Base-by-base conservation (phyloP, 2,113 vertebrate species). In the Ibidorhyncha struthersii region DNA sequence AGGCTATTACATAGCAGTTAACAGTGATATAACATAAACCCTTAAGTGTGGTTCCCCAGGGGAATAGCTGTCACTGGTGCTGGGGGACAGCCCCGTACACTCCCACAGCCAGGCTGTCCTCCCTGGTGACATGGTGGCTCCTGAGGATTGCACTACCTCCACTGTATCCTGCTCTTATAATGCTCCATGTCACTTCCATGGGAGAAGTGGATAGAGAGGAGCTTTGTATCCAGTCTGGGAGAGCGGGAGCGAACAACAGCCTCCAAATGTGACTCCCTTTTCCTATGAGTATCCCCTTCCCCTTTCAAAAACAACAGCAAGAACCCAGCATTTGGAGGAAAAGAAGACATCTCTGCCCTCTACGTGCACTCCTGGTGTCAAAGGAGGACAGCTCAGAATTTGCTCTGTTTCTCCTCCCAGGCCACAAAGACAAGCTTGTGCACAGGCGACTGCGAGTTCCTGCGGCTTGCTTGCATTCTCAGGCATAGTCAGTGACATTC, bases 91-190 rank as follows among this genome's bases (percentile, higher is more conserved):
- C 41, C 63, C 34, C 2, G 0, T 21, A 87, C 32, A 22, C 52
- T 95, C 61, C 50, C 70, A 59, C 22, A 2, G 85, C 43, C 40
- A 56, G 50, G 30, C 67, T 95, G 76, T 80, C 49, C 21, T 86
- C 34, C 50, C 25, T 41, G 71, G 23, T 81, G 90, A 72, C 8
- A 1, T 16, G 20, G 38, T 86, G 50, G 29, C 43, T 65, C 40
- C 25, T 1, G 1, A 73, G 62, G 27, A 50, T 38, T 83, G 36
- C 2, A 1, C 38, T 79, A 4, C 23, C 49, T 92, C 79, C 18
- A 2, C 61, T 43, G 45, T 22, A 61, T 52, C 53, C 61, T 87
- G n/a, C 0, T 0, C 26, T 67, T 62, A 20, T 8, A 66, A 4
- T 47, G 23, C 47, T 93, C 34, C 30, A 0, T 76, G 13, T 72